Evolutionary conservation across 2,113 vertebrate genomes (phyloP), one percentile per base, ranked within the genome.

Genomic region (Penelope pileata): DNA sequence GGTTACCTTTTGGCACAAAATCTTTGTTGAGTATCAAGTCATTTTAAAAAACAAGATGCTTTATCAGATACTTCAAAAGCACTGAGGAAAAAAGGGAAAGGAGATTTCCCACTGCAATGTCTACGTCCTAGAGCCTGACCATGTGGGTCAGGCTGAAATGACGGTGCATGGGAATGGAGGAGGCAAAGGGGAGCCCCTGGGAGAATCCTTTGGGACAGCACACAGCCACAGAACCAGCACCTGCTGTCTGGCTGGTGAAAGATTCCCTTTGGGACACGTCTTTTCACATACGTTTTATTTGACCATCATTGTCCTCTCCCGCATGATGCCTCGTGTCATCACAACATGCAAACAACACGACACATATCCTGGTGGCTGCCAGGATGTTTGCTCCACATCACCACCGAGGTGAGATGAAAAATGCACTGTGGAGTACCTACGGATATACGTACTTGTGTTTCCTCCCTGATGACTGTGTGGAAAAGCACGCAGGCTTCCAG

Each of bases 1-100:
- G 62, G 86, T 59, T 54, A 45, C 21, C 42, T 92, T 93, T 92
- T 89, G 74, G 84, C 94, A 95, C 91, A 90, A 79, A 50, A 73
- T 50, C 36, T 85, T 80, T 74, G 45, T 42, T 93, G 38, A 59
- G 87, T 3, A 24, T 78, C 32, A 88, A 70, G 38, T 64, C 7
- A 72, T 77, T 89, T 53, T 83, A 69, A 94, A 88, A 85, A 62
- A 10, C 3, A 16, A 69, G 45, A 83, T 60, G 56, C 14, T 88
- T 85, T 48, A 88, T 62, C n/a, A 76, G 66, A 23, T 94, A 80
- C 79, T 90, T 86, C 9, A 77, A 83, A 93, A 96, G 75, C 88
- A 86, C 66, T 63, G 80, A 64, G 27, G 53, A 83, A 86, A 93
- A 36, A 48, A 23, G 86, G 67, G 62, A 86, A 36, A 40, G 70